A percentile compares a stretch with the other conserved stretches of the same genome.
Conservation (phyloP, 2,113 vertebrate genomes). For the Neodon shergylaensis region DNA sequence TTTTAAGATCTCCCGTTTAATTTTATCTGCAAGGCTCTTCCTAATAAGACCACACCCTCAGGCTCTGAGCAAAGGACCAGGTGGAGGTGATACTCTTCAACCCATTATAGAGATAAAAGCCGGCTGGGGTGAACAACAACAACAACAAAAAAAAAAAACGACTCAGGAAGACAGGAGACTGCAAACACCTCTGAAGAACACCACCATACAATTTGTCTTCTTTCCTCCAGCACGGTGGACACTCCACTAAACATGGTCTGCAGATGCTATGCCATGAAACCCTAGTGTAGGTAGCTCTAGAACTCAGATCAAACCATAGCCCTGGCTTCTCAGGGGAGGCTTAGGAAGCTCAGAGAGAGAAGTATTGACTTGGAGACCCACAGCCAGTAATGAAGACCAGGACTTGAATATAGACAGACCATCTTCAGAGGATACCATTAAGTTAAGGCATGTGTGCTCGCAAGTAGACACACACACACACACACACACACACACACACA, state of each 20-base stretch:
- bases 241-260: not conserved
- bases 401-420: not conserved
- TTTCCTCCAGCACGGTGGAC: fast-evolving
- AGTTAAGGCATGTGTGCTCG: not conserved
- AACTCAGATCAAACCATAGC: fast-evolving
- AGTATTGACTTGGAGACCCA: not conserved
- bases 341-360: not conserved
- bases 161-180: not conserved
- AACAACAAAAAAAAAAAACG: not conserved
- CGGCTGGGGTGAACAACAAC: not conserved
- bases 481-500: not conserved
- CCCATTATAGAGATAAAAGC: not conserved
- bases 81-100: not conserved
- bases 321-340: not conserved
- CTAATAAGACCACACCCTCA: not conserved
- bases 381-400: not conserved
- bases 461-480: not conserved
- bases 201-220: fast-evolving
- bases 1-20: not conserved
- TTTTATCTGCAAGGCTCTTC: not conserved
- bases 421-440: not conserved
- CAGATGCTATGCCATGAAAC: fast-evolving
- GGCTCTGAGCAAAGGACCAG: not conserved
- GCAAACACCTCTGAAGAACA: not conserved
- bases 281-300: not conserved